These are phyloP conservation scores for Poeciliopsis paucimaculata DNA, from an alignment of 2,797 vertebrate species.

Conservation along the genomic window DNA sequence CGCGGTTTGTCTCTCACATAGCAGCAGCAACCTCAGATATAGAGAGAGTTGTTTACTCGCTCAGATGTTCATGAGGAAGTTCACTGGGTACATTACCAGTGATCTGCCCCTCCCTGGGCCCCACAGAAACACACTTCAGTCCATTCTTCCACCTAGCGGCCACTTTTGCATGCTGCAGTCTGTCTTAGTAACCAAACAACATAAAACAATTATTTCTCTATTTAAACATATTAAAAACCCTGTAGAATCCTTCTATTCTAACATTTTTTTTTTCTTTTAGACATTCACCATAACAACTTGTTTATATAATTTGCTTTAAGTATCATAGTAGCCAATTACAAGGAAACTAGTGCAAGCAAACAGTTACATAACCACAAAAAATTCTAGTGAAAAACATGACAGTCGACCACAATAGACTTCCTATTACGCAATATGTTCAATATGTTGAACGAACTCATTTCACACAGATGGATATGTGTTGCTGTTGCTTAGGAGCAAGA, in stretches of 20 bases:
- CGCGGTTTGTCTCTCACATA: slow-evolving; percentile 37
- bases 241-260: background rate
- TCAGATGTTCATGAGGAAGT: slow-evolving; percentile 68
- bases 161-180: slow-evolving; percentile 30
- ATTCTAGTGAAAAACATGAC: slow-evolving; percentile 36
- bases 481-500: background rate
- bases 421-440: slow-evolving; percentile 34
- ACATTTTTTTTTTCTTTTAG: background rate
- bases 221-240: background rate
- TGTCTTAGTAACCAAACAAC: background rate
- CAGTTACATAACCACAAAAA: slow-evolving; percentile 32
- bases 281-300: background rate
- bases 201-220: background rate
- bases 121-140: slow-evolving; percentile 30
- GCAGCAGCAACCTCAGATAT: slow-evolving; percentile 28
- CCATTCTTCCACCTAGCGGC: slow-evolving; percentile 67
- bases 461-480: background rate
- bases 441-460: slow-evolving; percentile 19
- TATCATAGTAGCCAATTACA: background rate
- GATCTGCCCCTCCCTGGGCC: slow-evolving; percentile 68
- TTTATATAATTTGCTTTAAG: background rate
- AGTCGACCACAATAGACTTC: slow-evolving; percentile 54
- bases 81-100: slow-evolving; percentile 60
- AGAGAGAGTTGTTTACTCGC: slow-evolving; percentile 62
- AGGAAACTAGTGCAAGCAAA: slow-evolving; percentile 16